Percentiles rank a stretch among this genome's conserved stretches.
phyloP scores from a whole-genome alignment of 2,797 vertebrate species.

The Spinus pinus region DNA sequence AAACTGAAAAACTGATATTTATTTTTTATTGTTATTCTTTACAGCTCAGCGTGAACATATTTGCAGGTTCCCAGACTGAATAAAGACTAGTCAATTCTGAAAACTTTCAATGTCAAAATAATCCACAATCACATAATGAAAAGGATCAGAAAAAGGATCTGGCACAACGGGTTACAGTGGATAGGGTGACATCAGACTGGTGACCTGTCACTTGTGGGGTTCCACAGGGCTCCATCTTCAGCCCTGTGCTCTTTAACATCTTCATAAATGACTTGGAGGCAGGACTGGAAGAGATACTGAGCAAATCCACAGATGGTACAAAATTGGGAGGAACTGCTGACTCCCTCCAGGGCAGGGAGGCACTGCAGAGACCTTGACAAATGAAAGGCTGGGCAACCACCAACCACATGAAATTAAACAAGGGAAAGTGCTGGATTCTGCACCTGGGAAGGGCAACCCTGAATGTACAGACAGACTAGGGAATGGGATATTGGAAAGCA shows the following conservation, averaged over 20 bases:
- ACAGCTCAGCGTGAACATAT: neutral
- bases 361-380: neutral
- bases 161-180: neutral
- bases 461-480: rapidly evolving
- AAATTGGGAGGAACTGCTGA: neutral
- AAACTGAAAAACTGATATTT: neutral
- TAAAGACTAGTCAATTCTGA: neutral
- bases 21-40: neutral
- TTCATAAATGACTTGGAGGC: neutral
- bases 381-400: neutral
- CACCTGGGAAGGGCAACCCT: rapidly evolving
- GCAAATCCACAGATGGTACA: neutral
- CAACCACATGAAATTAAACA: neutral
- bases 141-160: neutral
- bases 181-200: neutral
- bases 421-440: rapidly evolving
- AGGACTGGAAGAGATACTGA: neutral
- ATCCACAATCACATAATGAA: neutral
- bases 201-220: rapidly evolving
- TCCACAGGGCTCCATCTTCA: too few relatives aligned
- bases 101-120: neutral
- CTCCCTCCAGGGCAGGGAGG: neutral
- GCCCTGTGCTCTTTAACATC: neutral
- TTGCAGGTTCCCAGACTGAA: neutral
- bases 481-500: neutral